Conservation (phyloP, 2,888 invertebrate genomes). For the Colostygia pectinataria region DNA sequence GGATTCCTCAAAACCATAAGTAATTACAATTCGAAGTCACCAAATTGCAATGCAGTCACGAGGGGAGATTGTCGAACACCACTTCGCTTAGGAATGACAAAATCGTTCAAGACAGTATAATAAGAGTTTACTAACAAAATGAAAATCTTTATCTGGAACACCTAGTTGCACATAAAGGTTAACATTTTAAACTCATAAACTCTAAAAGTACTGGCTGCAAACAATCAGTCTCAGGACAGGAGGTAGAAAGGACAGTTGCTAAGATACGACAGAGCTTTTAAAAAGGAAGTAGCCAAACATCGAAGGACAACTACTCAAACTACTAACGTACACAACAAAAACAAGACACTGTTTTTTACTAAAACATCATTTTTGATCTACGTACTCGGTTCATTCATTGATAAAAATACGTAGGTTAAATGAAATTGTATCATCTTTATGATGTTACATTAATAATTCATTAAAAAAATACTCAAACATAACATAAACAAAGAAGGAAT, state of each 20-base stretch:
- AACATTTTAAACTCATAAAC: conserved; percentile 43
- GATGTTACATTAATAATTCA: conserved; percentile 1
- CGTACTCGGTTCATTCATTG: conserved; percentile 9
- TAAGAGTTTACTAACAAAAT: conserved; percentile 49
- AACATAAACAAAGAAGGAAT: conserved; percentile 43
- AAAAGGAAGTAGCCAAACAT: conserved; percentile 31
- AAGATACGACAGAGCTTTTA: conserved; percentile 33
- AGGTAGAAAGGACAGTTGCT: conserved; percentile 19
- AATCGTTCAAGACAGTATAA: conserved; percentile 51
- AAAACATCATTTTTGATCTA: conserved; percentile 22
- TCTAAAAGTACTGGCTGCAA: conserved; percentile 52
- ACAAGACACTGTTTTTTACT: conserved; percentile 26
- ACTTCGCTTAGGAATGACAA: conserved; percentile 56
- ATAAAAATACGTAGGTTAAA: background rate
- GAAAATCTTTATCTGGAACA: conserved; percentile 65
- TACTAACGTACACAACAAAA: conserved; percentile 30
- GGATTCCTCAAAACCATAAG: conserved; percentile 82
- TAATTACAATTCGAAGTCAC: conserved; percentile 82
- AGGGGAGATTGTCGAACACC: conserved; percentile 81
- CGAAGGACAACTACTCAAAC: conserved; percentile 27
- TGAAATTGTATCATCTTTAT: background rate
- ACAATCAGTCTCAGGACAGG: conserved; percentile 47
- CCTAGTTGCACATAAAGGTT: conserved; percentile 63
- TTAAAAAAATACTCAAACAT: conserved; percentile 22
- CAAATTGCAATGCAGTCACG: conserved; percentile 84